Evolutionary conservation across 53 echinoderm and acorn worm genomes (phyloP).

Genomic region (Luidia sarsii): DNA sequence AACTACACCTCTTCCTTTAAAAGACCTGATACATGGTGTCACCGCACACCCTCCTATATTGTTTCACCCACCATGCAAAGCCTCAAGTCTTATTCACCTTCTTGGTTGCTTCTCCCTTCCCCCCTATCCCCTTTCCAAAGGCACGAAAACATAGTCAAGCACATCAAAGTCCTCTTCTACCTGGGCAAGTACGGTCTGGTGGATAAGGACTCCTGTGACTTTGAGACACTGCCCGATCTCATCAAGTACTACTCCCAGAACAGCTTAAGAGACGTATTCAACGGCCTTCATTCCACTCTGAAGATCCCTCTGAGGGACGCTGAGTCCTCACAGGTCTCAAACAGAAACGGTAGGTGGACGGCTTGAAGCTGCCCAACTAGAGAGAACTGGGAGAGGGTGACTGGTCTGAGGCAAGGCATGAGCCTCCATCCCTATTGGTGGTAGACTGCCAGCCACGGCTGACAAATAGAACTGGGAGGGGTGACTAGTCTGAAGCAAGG

Average conservation of each 20-base stretch:
- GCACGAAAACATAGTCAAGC: conserved; percentile 70
- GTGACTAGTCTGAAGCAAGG: too few species aligned
- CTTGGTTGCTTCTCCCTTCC: too few species aligned
- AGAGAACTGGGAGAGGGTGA: background rate
- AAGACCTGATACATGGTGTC: too few species aligned
- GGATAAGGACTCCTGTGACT: conserved; percentile 48
- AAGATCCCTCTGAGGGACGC: conserved; percentile 24
- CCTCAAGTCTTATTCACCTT: too few species aligned
- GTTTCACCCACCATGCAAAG: too few species aligned
- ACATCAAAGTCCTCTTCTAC: conserved; percentile 61
- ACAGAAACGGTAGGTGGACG: background rate
- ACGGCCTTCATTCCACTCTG: conserved; percentile 53
- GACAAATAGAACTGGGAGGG: too few species aligned
- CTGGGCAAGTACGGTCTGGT: conserved; percentile 54
- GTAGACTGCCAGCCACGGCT: too few species aligned
- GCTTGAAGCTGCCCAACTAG: background rate
- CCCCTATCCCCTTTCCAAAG: too few species aligned
- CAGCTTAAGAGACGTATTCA: conserved; percentile 57
- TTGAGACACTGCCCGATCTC: conserved; percentile 46
- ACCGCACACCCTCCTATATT: too few species aligned
- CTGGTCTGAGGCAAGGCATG: background rate
- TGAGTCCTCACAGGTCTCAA: background rate
- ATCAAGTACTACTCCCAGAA: conserved; percentile 45
- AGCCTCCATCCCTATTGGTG: too few species aligned
- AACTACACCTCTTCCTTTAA: too few species aligned